Evolutionary conservation across 2,888 invertebrate genomes (phyloP), one percentile per base, ranked within the genome.

Genomic region (Troides aeacus): DNA sequence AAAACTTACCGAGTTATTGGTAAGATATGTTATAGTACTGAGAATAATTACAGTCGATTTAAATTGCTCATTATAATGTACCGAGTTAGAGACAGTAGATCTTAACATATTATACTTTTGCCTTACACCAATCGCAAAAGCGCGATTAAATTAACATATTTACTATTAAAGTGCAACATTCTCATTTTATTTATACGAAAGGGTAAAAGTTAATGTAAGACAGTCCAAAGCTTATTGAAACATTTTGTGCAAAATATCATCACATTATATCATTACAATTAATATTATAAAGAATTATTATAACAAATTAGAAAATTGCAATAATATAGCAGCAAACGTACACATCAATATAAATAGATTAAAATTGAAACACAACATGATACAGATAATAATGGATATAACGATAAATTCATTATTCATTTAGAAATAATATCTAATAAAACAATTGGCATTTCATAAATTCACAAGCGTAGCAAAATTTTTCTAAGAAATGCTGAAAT

Each of bases 241-340:
- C 46, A 53, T 42, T 70, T 71, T 68, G 68, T 68, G 68, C 67
- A 67, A 64, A 71, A 71, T 58, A 60, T 63, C 60, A 70, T 70
- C 66, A 23, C 57, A 70, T 58, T 63, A 50, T 21, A 59, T 57
- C 21, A 42, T 63, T 63, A 65, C 21, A 59, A 58, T 67, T 58
- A 64, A 23, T 36, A 30, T 56, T 64, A 24, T 21, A 42, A 66
- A 17, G 56, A 62, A 67, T 15, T 42, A 57, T 50, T 50, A 30
- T 30, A 30, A 30, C 30, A 30, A 30, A 30, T 30, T 30, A 30
- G 46, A 46, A 15, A 46, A 46, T 46, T 15, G 10, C 36, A 62
- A 65, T 65, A 30, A 46, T 64, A 39, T 36, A 62, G 17, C 21
- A 58, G 62, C 36, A 36, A 69, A 63, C 53, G 64, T 39, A 66